Percentiles rank a stretch among this genome's conserved stretches.
Conservation (phyloP, 2,888 invertebrate species). For the Xylota segnis region DNA sequence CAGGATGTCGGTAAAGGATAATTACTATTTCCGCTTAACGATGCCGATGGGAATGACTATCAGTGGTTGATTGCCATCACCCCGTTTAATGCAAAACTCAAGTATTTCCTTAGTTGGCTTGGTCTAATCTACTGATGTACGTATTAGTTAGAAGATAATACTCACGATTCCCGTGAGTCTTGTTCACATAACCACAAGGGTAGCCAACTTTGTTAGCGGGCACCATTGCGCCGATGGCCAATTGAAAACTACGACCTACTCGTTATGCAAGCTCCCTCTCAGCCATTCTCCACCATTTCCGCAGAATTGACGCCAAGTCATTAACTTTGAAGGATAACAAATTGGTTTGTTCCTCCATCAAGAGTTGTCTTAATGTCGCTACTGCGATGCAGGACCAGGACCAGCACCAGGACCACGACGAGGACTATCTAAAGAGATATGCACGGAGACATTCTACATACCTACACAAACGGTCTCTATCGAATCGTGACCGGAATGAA, state of each 20-base stretch:
- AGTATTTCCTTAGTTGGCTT: conserved; percentile 10
- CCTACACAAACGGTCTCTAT: conserved; percentile 68
- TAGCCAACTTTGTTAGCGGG: conserved; percentile 7
- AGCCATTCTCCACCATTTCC: conserved; percentile 24
- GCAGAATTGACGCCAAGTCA: conserved; percentile 74
- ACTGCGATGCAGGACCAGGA: conserved; percentile 21
- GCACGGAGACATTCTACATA: conserved; percentile 35
- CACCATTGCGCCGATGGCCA: conserved; percentile 16
- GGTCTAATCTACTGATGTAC: conserved; percentile 11
- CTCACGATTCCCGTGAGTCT: conserved; percentile 19
- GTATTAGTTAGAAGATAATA: conserved; percentile 19
- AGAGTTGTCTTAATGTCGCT: conserved; percentile 67
- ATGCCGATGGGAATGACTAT: conserved; percentile 8
- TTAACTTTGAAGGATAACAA: conserved; percentile 75
- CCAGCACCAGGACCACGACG: not conserved
- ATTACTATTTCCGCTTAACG: conserved; percentile 38
- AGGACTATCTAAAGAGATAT: conserved; percentile 22
- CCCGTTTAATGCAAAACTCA: conserved; percentile 29
- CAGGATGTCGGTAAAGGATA: conserved; percentile 38
- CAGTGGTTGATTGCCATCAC: conserved; percentile 11
- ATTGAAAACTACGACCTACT: conserved; percentile 52
- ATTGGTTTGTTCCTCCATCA: conserved; percentile 73
- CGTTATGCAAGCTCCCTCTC: conserved; percentile 42
- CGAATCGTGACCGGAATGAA: conserved; percentile 76
- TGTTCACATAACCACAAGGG: not conserved